Base-by-base conservation (phyloP, 2,888 invertebrate species). In the Agrypnus murinus region DNA sequence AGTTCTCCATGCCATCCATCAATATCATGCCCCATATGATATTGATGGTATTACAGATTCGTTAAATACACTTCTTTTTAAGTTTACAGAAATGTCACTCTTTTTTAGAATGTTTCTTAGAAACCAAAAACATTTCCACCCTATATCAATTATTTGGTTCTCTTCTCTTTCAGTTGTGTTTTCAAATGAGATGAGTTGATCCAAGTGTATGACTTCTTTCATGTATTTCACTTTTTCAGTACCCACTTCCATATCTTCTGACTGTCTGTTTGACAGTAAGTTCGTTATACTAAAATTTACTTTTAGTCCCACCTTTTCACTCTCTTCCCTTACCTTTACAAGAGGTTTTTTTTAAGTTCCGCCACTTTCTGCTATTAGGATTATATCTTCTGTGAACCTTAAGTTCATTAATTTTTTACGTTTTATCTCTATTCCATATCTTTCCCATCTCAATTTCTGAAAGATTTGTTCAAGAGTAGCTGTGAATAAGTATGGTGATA, bases 341-440 rank as follows among this genome's bases (percentile, higher is more conserved):
- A 48, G 19, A 12, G 14, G 9, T 17, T 14, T 14, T 10, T 48
- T 48, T 14, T 14, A 14, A 8, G 15, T 15, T 19, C 10, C 32
- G 7, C 12, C 12, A 12, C 31, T 32, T 34, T 38, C n/a, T n/a
- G n/a, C n/a, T n/a, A n/a, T n/a, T n/a, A n/a, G n/a, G n/a, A n/a
- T n/a, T n/a, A n/a, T n/a, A 58, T 58, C 58, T 6, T 5, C 58
- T 36, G 58, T 36, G 12, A 58, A 36, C 31, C 36, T 58, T 10
- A 58, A 8, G 17, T 36, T 36, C 10, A 5, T 36, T 38, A 55
- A 12, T 7, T 25, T 58, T 25, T 38, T 8, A 12, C 17, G 6
- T 46, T 10, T 46, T 46, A 46, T 46, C 15, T 46, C 15, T 8
- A 15, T 46, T n/a, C n/a, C n/a, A n/a, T n/a, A n/a, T n/a, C n/a